Evolutionary conservation across 1,140 invertebrate species (phyloP).

Genomic region (Diachasmimorpha longicaudata): DNA sequence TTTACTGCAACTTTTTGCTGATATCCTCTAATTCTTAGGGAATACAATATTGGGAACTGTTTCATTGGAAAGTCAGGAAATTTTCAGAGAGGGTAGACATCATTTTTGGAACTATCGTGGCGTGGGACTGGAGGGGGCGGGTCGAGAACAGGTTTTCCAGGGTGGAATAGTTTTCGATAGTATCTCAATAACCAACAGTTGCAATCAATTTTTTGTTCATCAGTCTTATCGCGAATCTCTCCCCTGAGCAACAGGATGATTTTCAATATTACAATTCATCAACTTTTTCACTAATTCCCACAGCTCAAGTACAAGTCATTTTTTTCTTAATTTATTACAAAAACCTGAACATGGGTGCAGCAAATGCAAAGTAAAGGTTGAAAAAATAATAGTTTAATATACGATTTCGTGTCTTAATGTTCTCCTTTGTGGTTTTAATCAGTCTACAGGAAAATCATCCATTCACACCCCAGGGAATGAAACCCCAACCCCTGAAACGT

Average conservation of each 20-base stretch:
- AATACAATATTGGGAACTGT: neutral
- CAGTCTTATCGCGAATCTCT: neutral
- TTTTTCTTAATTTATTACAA: too few species aligned
- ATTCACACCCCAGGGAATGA: constrained; percentile 47
- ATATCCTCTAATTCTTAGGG: neutral
- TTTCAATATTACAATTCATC: neutral
- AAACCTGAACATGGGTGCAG: too few species aligned
- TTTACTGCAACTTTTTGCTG: neutral
- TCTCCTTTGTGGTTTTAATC: constrained; percentile 16
- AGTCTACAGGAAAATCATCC: constrained; percentile 57
- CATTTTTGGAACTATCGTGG: neutral
- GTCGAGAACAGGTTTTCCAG: neutral
- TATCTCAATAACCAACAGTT: neutral
- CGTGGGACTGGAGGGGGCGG: neutral
- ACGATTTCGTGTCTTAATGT: neutral
- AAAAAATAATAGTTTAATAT: too few species aligned
- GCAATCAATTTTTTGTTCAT: neutral
- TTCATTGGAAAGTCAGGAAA: neutral
- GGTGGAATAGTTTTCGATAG: neutral
- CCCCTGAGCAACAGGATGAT: neutral
- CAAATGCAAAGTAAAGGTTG: too few species aligned
- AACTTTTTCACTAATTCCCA: too few species aligned
- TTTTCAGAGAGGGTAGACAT: neutral
- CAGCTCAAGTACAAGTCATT: too few species aligned
- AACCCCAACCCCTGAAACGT: constrained; percentile 48